Conservation (phyloP, 2,888 invertebrate species). For the Xestia c-nigrum region DNA sequence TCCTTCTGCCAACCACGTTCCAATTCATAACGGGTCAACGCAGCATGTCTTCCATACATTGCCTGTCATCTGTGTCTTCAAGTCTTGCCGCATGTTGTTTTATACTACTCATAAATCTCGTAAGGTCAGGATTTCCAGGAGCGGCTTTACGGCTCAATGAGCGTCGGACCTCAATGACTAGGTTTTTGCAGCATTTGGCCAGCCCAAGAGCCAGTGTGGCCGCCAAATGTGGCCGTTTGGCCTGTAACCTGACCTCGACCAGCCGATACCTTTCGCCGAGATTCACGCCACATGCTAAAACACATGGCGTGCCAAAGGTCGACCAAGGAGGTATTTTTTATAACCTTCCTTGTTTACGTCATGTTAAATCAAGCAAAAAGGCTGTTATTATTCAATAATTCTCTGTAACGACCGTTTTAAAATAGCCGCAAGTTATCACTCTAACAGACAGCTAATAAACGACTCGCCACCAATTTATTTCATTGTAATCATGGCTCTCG, state of each 20-base stretch:
- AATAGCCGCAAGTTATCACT: conserved; percentile 61
- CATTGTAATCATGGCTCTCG: conserved; percentile 77
- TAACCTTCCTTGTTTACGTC: conserved; percentile 77
- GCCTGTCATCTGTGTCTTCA: background rate
- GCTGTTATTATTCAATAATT: conserved; percentile 66
- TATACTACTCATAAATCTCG: conserved; percentile 69
- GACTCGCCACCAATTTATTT: conserved; percentile 80
- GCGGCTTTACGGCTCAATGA: conserved; percentile 76
- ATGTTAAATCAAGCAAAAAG: conserved; percentile 65
- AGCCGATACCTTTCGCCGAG: conserved; percentile 80
- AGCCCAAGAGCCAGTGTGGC: conserved; percentile 78
- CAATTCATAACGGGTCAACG: background rate
- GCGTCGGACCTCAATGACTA: conserved; percentile 78
- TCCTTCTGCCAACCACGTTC: background rate
- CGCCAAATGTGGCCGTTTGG: conserved; percentile 80
- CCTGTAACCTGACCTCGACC: conserved; percentile 80
- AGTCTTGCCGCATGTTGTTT: conserved; percentile 31
- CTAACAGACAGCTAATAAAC: conserved; percentile 61
- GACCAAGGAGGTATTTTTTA: conserved; percentile 86
- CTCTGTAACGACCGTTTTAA: conserved; percentile 59
- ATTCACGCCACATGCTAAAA: conserved; percentile 83
- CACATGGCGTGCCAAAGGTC: conserved; percentile 86
- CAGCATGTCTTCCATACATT: background rate
- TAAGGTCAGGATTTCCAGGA: conserved; percentile 70
- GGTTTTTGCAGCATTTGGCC: conserved; percentile 84